These are phyloP conservation scores for Circaetus cinerascens DNA, from an alignment of 2,113 vertebrate genomes.

Conservation along the genomic window DNA sequence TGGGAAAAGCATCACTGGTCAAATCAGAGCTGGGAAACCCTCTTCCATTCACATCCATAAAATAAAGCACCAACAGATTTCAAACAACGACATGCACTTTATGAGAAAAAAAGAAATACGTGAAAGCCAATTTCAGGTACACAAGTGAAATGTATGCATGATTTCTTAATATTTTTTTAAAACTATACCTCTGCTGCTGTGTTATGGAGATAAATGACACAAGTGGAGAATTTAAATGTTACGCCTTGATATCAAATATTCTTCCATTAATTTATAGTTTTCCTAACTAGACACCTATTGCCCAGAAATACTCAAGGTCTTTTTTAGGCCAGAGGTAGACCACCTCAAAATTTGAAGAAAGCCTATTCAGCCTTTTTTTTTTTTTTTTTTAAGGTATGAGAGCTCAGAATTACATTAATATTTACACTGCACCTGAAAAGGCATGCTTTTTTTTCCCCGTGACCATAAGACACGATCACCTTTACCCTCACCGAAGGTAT, in stretches of 20 bases:
- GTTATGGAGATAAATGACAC: background rate
- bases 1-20: background rate
- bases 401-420: background rate
- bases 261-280: background rate
- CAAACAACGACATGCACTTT: background rate
- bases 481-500: background rate
- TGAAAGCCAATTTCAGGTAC: background rate
- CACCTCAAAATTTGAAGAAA: background rate
- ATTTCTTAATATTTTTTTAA: background rate
- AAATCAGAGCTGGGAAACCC: background rate
- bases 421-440: background rate
- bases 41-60: background rate
- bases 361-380: background rate
- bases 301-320: background rate
- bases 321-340: background rate
- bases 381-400: background rate
- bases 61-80: background rate
- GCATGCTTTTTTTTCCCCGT: fast-evolving
- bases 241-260: background rate
- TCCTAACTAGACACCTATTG: background rate
- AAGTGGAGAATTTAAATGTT: background rate
- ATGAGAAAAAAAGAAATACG: fast-evolving
- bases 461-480: background rate
- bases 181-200: background rate
- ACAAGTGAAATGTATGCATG: fast-evolving